phyloP scores from a whole-genome alignment of 2,797 vertebrate species.

The Mormyrus hasselquistii region DNA sequence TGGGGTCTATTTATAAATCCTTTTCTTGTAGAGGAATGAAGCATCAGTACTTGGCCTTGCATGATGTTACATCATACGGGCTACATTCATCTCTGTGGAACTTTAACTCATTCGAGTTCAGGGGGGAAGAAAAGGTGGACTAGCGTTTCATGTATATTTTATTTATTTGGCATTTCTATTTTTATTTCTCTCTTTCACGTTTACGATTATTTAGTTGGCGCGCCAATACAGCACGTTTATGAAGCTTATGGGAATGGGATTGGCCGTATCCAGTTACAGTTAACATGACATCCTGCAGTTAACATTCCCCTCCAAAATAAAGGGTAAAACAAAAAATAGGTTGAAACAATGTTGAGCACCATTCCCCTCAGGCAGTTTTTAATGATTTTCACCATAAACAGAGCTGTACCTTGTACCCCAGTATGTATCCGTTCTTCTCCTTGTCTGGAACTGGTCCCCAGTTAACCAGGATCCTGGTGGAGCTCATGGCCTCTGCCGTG shows the following conservation, averaged over 20 bases:
- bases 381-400: neutral
- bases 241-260: neutral
- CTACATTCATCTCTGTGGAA: neutral
- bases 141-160: neutral
- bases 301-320: neutral
- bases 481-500: conserved; percentile 81
- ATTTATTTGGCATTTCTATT: neutral
- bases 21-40: conserved; percentile 24
- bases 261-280: neutral
- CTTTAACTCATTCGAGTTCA: conserved; percentile 2
- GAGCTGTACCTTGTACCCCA: conserved; percentile 83
- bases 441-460: conserved; percentile 75
- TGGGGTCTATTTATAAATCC: conserved; percentile 9
- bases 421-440: conserved; percentile 81
- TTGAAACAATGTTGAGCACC: neutral
- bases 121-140: neutral
- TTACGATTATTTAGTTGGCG: neutral
- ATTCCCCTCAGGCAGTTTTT: neutral
- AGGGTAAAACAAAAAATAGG: neutral
- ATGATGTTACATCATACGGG: conserved; percentile 53
- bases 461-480: conserved; percentile 80
- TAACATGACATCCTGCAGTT: neutral
- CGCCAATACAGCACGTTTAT: neutral
- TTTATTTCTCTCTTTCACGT: neutral
- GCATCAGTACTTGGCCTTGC: conserved; percentile 46